Evolutionary conservation across 1,140 invertebrate genomes (phyloP), one percentile per base, ranked within the genome.

Genomic region (Lordiphosa mommai): DNA sequence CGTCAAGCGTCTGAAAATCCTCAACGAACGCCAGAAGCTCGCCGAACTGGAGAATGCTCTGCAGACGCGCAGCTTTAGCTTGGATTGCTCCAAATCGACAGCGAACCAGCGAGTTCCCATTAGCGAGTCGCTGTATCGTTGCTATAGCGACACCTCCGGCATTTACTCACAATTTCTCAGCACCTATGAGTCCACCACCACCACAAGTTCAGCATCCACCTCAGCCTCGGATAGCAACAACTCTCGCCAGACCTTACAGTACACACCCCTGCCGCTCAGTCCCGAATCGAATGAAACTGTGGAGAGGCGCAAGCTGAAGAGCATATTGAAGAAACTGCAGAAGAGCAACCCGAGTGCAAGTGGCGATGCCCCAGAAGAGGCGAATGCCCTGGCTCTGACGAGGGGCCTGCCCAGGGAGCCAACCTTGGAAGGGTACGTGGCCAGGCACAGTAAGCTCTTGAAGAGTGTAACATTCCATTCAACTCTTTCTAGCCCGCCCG

Each of bases 381-480:
- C 94, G 32, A 63, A 91, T 32, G 40, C 53, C 44, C 30, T 41
- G 17, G 47, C 55, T 32, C 32, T 48, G 47, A 57, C 47, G 48
- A 68, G 67, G 50, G 64, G 56, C 30, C 59, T 87, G 44, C 63
- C 72, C 33, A 71, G 57, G 65, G 86, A 95, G 29, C 95, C 94
- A 41, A 96, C 95, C 36, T 91, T 96, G 55, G 94, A 95, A 90
- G 96, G 95, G 37, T 96, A 96, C 89, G 95, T 94, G 14, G 95
- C 95, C 27, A 91, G 95, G 84, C 95, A 96, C 89, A 94, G 94
- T 52, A 96, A 96, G 88, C 92, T 96, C 82, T 92, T 94, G 30
- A 96, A 96, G 91, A 96, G 95, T 89, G 95, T 96, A 44, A 96
- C 95, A 46, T 96, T 96, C 90, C 94, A 96, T 88, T 91, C 95